Conservation (phyloP, 2,888 invertebrate genomes). For the Hedychridium roseum region DNA sequence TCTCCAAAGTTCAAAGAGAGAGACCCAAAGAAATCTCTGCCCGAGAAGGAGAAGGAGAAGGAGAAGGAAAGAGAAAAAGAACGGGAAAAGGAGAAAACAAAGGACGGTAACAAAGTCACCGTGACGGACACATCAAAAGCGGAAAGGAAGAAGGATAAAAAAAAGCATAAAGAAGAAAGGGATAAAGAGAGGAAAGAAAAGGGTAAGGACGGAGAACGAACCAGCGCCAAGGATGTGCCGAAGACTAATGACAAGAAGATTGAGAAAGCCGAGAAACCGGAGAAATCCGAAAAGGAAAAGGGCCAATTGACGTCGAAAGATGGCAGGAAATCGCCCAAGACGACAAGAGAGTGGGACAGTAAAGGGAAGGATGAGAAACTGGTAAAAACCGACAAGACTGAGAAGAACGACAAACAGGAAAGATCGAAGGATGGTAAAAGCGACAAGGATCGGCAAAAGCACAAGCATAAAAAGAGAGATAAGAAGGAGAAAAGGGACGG, state of each 20-base stretch:
- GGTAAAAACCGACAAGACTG: slow-evolving; percentile 42
- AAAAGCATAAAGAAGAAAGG: slow-evolving; percentile 69
- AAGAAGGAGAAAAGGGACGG: slow-evolving; percentile 72
- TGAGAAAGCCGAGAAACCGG: slow-evolving; percentile 72
- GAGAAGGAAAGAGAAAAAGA: slow-evolving; percentile 65
- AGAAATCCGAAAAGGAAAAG: slow-evolving; percentile 71
- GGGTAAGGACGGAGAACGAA: slow-evolving; percentile 62
- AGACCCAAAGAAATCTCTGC: slow-evolving; percentile 54
- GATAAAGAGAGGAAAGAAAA: slow-evolving; percentile 69
- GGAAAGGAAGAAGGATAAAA: slow-evolving; percentile 66
- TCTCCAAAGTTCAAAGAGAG: slow-evolving; percentile 58
- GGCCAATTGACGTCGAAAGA: slow-evolving; percentile 65
- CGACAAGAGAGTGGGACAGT: slow-evolving; percentile 53
- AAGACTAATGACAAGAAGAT: slow-evolving; percentile 67
- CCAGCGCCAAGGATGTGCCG: slow-evolving; percentile 62
- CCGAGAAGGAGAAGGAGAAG: slow-evolving; percentile 45
- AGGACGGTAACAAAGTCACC: slow-evolving; percentile 61
- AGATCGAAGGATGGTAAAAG: slow-evolving; percentile 52
- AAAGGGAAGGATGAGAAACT: slow-evolving; percentile 50
- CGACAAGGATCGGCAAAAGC: slow-evolving; percentile 64
- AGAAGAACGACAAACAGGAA: slow-evolving; percentile 53
- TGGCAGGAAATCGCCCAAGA: slow-evolving; percentile 53
- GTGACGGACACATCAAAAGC: slow-evolving; percentile 66
- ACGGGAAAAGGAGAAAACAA: slow-evolving; percentile 33
- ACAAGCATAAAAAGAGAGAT: slow-evolving; percentile 68